Evolutionary conservation across 2,888 invertebrate genomes (phyloP), one percentile per base, ranked within the genome.

Genomic region (Xiphydria camelus): DNA sequence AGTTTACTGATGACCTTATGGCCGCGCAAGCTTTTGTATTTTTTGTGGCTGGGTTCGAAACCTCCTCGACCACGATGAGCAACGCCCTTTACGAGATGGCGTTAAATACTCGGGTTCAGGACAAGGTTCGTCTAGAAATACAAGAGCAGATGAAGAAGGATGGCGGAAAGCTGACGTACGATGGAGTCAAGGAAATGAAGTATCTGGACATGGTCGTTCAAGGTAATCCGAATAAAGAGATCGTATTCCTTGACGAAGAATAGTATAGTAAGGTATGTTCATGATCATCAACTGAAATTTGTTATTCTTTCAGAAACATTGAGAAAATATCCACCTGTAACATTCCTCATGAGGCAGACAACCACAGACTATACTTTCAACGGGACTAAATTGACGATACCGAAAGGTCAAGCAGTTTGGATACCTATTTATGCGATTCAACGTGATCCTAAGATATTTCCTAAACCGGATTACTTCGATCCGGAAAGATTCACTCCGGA

Each of bases 11-110:
- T 46, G 53, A 53, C 1, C 47, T 71, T 4, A 56, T 77, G 9
- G 66, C 73, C 2, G 75, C 78, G 1, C 77, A 78, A 38, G 68
- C 74, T 1, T 73, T 78, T 31, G 68, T 77, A 9, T 79, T 79
- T 53, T 76, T 78, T 45, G 32, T 73, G 25, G 79, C 77, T 29
- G 79, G 79, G 5, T 79, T 77, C 48, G 78, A 79, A 53, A 78
- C 78, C 0, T 77, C 77, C 0, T 76, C 78, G 0, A 66, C 74
- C 1, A 74, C 77, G 1, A 66, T 78, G 36, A 73, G 73, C 37
- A 75, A 77, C 47, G 66, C 70, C 17, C 59, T 76, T 5, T 77
- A 77, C 50, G 72, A 75, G 49, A 61, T 79, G 10, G 78, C 79
- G 0, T 46, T 71, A 2, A 67, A 78, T 55, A 74, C 64, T 3